These are phyloP conservation scores for Athalia rosae DNA, from an alignment of 2,888 invertebrate species.

Conservation along the genomic window DNA sequence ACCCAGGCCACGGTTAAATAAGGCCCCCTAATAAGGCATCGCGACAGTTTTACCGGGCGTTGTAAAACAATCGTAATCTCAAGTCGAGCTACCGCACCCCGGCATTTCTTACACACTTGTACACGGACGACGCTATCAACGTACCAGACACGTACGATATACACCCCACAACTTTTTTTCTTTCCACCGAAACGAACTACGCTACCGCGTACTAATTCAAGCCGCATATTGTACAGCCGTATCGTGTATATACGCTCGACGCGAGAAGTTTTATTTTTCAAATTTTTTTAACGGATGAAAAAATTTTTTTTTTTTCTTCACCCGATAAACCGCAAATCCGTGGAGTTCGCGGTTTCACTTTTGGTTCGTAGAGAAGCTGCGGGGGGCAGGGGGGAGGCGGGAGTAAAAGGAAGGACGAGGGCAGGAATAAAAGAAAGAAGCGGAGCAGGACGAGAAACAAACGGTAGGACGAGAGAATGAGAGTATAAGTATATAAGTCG, in stretches of 20 bases:
- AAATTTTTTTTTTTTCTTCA: too few relatives aligned
- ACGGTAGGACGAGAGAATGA: constrained; percentile 22
- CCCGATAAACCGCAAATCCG: too few relatives aligned
- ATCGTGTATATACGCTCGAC: constrained; percentile 14
- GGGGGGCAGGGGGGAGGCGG: background rate
- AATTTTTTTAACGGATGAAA: too few relatives aligned
- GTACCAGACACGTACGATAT: constrained; percentile 31
- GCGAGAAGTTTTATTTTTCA: too few relatives aligned
- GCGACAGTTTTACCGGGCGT: constrained; percentile 72
- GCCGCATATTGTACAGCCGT: background rate
- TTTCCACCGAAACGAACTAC: background rate
- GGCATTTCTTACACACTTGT: constrained; percentile 50
- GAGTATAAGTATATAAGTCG: background rate
- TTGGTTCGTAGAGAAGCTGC: constrained; percentile 15
- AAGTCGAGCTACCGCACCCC: constrained; percentile 66
- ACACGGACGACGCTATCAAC: constrained; percentile 49
- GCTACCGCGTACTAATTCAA: background rate
- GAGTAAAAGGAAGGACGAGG: constrained; percentile 29
- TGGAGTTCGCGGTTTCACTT: too few relatives aligned
- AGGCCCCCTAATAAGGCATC: constrained; percentile 52
- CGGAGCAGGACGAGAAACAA: constrained; percentile 22
- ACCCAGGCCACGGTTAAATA: constrained; percentile 20
- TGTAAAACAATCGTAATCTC: constrained; percentile 73
- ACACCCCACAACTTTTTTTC: background rate
- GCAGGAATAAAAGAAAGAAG: background rate